Conservation (phyloP, 2,888 invertebrate species). For the Caenorhabditis imperialis region DNA sequence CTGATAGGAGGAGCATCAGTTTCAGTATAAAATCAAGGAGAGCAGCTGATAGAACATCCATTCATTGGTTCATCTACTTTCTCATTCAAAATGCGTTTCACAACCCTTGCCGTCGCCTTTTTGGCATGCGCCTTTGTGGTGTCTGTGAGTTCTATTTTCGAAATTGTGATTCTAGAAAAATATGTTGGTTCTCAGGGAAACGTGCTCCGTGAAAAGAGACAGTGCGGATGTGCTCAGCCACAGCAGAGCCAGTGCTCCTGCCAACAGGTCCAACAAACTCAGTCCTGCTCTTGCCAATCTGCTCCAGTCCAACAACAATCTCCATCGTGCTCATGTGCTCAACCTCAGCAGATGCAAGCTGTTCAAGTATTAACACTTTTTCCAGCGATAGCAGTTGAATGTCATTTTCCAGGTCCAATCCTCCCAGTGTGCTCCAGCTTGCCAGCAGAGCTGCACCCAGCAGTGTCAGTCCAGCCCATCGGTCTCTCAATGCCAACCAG, state of each 20-base stretch:
- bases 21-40: slow-evolving; percentile 13
- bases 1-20: neutral
- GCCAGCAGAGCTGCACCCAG: slow-evolving; percentile 42
- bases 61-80: too few species aligned
- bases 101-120: slow-evolving; percentile 25
- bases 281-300: slow-evolving; percentile 53
- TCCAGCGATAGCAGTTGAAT: neutral
- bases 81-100: slow-evolving; percentile 41
- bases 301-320: slow-evolving; percentile 50
- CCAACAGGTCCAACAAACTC: slow-evolving; percentile 53
- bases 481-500: slow-evolving; percentile 43
- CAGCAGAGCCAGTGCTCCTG: too few species aligned
- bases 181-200: slow-evolving; percentile 20
- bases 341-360: slow-evolving; percentile 44
- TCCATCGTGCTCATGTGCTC: slow-evolving; percentile 45
- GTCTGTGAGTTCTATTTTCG: slow-evolving; percentile 21
- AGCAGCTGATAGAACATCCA: neutral
- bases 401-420: slow-evolving; percentile 20
- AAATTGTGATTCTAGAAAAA: neutral
- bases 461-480: slow-evolving; percentile 48
- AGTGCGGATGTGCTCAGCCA: too few species aligned
- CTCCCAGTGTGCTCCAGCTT: too few species aligned
- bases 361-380: slow-evolving; percentile 21
- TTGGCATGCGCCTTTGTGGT: slow-evolving; percentile 43
- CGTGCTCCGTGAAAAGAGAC: too few species aligned